Evolutionary conservation across 2,797 vertebrate species (phyloP).

Genomic region (Triplophysa yarkandensis): DNA sequence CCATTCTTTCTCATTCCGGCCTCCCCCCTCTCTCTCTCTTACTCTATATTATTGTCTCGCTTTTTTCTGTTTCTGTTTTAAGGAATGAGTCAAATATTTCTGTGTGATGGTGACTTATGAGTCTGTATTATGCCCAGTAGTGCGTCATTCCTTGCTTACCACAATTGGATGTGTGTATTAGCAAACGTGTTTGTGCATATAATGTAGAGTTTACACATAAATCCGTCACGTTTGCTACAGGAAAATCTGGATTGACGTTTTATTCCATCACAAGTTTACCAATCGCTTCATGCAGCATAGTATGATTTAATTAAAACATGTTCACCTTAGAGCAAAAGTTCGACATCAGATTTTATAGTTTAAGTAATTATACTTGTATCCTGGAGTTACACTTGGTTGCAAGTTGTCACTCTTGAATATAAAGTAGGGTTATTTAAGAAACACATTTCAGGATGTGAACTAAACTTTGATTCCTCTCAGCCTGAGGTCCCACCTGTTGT

Average conservation of each 20-base stretch:
- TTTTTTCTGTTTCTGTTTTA: constrained; percentile 9
- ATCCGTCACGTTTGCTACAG: neutral
- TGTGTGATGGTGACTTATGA: neutral
- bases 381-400: neutral
- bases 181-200: neutral
- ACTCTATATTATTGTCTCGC: neutral
- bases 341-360: neutral
- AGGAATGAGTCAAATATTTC: constrained; percentile 22
- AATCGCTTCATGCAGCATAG: neutral
- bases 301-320: constrained; percentile 24
- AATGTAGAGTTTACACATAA: neutral
- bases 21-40: neutral
- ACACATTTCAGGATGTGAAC: neutral
- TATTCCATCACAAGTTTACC: no score
- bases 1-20: neutral
- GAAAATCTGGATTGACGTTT: no score
- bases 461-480: neutral
- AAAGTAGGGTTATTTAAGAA: constrained; percentile 1
- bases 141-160: neutral
- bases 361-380: constrained; percentile 18
- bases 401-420: neutral
- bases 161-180: no score
- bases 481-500: neutral
- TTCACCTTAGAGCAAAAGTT: constrained; percentile 9
- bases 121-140: neutral